Base-by-base conservation (phyloP, 2,888 invertebrate genomes). In the Parapristionchus giblindavisi region DNA sequence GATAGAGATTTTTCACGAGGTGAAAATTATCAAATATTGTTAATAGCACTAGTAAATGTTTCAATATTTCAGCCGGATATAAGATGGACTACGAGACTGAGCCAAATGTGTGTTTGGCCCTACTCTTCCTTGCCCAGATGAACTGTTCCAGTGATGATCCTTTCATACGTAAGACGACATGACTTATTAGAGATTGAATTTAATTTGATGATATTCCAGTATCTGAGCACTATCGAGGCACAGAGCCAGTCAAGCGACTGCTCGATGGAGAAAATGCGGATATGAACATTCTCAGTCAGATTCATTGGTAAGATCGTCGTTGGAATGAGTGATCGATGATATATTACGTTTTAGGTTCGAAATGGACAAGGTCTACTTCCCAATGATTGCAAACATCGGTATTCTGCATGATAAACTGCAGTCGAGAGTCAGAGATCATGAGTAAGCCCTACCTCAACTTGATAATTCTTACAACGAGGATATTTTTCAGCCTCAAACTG, bases 61-160 rank as follows among this genome's bases (percentile, higher is more conserved):
- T n/a, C n/a, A n/a, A n/a, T n/a, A n/a, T n/a, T n/a, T n/a, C n/a
- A 21, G 11, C 38, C 36, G 61, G 61, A 4, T 27, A 43, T 21
- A 61, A 77, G n/a, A 77, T 52, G 3, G 56, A 79, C 66, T 75
- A 74, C 66, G 80, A 79, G 61, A 70, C 74, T 1, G 85, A 84
- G 68, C 80, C 80, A 11, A 84, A 82, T 29, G 77, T 84, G 36
- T 84, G 84, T 54, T 70, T 86, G 11, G 81, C 80, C 17, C 77
- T 86, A 17, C 77, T 81, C 54, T 84, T 84, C 48, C 68, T 83
- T 32, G 75, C 82, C 17, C 76, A 78, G 32, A 48, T 86, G 21
- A 75, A 80, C 52, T 83, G 83, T 40, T 75, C 68, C 21, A 75
- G 76, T 6, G 86, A 86, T 73, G 81, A 82, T 34, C 86, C 86